These are phyloP conservation scores for Cinclus mexicanus DNA, from an alignment of 2,113 vertebrate genomes.

Conservation along the genomic window DNA sequence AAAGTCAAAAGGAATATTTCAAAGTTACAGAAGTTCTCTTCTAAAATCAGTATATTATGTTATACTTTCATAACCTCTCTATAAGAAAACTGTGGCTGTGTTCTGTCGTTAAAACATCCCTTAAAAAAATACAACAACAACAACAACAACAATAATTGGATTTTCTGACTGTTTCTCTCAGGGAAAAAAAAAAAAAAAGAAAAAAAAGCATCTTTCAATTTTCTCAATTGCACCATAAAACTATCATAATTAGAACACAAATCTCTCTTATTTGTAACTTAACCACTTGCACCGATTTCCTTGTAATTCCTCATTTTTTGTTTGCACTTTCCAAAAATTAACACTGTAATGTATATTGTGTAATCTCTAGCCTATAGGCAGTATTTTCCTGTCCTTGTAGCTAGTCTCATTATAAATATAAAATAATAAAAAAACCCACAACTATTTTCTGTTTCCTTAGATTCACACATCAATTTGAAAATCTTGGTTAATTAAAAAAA, in stretches of 20 bases:
- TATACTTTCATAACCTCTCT: neutral
- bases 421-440: neutral
- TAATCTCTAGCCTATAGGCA: neutral
- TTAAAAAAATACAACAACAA: neutral
- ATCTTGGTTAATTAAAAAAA: neutral
- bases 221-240: conserved; percentile 6
- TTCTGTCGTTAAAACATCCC: neutral
- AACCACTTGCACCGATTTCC: neutral
- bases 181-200: neutral
- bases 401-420: neutral
- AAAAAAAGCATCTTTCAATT: neutral
- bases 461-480: neutral
- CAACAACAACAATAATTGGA: neutral
- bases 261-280: neutral
- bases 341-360: neutral
- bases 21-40: neutral
- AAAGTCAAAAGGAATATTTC: conserved; percentile 5
- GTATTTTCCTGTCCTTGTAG: neutral
- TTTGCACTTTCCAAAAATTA: neutral
- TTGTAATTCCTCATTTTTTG: neutral
- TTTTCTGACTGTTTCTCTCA: neutral
- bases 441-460: neutral
- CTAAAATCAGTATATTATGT: neutral
- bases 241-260: neutral
- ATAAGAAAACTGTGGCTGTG: neutral